Conservation (phyloP, 2,888 invertebrate genomes). For the Agriopis leucophaearia region DNA sequence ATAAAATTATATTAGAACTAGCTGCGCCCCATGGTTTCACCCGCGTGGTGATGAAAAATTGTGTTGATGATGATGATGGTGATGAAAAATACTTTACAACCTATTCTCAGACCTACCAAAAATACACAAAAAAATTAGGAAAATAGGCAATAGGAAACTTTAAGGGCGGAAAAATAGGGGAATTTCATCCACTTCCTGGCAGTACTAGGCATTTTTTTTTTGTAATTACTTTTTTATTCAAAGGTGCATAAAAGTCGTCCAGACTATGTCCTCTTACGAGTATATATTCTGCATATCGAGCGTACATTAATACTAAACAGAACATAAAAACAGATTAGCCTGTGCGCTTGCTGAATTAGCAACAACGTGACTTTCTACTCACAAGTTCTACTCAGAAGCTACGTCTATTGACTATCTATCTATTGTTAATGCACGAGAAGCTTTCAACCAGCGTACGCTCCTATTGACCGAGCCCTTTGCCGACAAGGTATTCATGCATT, state of each 20-base stretch:
- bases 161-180: too few species aligned
- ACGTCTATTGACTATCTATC: background rate
- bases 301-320: constrained; percentile 37
- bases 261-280: constrained; percentile 26
- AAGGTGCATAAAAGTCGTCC: background rate
- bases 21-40: too few species aligned
- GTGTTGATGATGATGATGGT: too few species aligned
- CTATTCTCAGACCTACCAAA: too few species aligned
- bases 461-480: background rate
- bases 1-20: too few species aligned
- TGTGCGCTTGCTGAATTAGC: constrained; percentile 32
- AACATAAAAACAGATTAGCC: constrained; percentile 36
- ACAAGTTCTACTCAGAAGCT: constrained; percentile 29
- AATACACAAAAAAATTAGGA: too few species aligned
- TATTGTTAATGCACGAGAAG: constrained; percentile 10
- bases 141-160: too few species aligned
- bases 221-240: background rate
- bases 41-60: too few species aligned
- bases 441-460: constrained; percentile 6
- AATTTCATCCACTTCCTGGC: too few species aligned
- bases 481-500: constrained; percentile 5
- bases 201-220: background rate
- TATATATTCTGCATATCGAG: constrained; percentile 22
- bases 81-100: too few species aligned
- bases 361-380: constrained; percentile 40